Conservation (phyloP, 1,140 invertebrate species). For the Berghia stephanieae region DNA sequence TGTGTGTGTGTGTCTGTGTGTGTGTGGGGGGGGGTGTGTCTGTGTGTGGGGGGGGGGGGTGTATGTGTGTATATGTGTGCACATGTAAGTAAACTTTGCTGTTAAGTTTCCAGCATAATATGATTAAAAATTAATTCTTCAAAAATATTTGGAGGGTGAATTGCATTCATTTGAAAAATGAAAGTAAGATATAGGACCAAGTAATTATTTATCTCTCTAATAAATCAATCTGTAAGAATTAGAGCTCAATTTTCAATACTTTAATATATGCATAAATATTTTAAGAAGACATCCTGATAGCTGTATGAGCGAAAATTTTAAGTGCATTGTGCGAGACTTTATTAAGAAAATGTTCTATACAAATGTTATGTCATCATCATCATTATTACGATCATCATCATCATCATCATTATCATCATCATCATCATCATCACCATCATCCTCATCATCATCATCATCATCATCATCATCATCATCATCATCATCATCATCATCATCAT, state of each 20-base stretch:
- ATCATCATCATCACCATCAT: too few species aligned
- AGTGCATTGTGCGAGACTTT: too few species aligned
- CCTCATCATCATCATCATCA: too few species aligned
- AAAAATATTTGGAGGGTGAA: background rate
- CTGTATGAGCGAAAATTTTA: too few species aligned
- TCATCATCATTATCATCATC: slow-evolving; percentile 2
- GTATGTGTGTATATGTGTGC: background rate
- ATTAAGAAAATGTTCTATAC: too few species aligned
- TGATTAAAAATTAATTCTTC: background rate
- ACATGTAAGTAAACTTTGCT: too few species aligned
- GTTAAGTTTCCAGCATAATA: background rate
- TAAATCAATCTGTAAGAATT: too few species aligned
- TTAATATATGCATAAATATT: too few species aligned
- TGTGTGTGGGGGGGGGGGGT: background rate
- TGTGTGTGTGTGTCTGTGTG: background rate
- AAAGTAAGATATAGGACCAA: background rate
- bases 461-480: slow-evolving; percentile 2
- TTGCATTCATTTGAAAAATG: background rate
- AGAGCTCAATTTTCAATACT: too few species aligned
- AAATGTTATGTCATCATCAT: too few species aligned
- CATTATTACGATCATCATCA: background rate
- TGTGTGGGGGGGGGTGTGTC: background rate
- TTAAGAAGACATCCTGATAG: too few species aligned
- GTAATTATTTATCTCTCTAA: too few species aligned
- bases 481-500: slow-evolving; percentile 2